Conservation (phyloP, 1,140 invertebrate genomes). For the Drosophila pallidifrons region DNA sequence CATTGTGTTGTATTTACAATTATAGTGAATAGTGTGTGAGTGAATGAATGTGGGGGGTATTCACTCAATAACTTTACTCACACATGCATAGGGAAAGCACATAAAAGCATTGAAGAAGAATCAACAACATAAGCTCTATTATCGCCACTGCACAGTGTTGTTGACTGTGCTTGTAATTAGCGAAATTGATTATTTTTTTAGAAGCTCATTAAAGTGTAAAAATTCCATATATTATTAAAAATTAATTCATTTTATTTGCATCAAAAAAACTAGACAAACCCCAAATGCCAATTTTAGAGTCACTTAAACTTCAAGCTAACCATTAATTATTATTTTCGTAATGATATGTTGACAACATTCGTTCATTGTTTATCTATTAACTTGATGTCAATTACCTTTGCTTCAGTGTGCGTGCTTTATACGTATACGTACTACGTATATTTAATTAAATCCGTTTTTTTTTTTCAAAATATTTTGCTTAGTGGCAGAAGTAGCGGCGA, state of each 20-base stretch:
- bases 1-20: slow-evolving; percentile 11
- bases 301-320: background rate
- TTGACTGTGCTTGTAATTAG: background rate
- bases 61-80: slow-evolving; percentile 32
- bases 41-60: background rate
- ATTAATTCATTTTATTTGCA: no score
- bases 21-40: slow-evolving; percentile 1
- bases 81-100: slow-evolving; percentile 14
- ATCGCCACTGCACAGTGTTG: slow-evolving; percentile 36
- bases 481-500: slow-evolving; percentile 3
- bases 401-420: slow-evolving; percentile 48
- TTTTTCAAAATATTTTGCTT: slow-evolving; percentile 42
- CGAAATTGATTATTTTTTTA: background rate
- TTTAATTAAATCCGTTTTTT: slow-evolving; percentile 74
- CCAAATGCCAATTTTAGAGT: background rate
- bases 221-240: no score
- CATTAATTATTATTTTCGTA: background rate
- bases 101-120: slow-evolving; percentile 15
- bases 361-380: background rate
- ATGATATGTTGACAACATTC: slow-evolving; percentile 4
- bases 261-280: background rate
- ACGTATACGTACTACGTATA: slow-evolving; percentile 48
- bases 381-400: slow-evolving; percentile 2
- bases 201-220: no score
- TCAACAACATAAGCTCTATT: slow-evolving; percentile 36